Percentiles rank a stretch among this genome's conserved stretches.
Evolutionary conservation across 2,888 invertebrate species (phyloP).

Genomic region (Cantharis rufa): DNA sequence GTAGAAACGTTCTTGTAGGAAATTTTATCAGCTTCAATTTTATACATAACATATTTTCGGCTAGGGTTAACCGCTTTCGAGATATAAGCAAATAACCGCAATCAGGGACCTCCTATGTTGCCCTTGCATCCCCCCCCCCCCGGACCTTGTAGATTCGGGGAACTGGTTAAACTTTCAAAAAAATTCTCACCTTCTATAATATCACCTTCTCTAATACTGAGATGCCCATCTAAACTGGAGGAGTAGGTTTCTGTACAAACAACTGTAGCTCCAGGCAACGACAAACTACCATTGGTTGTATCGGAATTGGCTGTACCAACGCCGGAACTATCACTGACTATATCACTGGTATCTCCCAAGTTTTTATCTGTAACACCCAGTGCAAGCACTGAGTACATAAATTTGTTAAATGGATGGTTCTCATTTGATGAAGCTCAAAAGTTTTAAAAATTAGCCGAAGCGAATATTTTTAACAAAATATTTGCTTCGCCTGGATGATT

Average conservation of each 20-base stretch:
- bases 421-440: not conserved
- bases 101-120: no score
- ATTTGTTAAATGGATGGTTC: not conserved
- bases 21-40: no score
- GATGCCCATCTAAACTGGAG: slow-evolving; percentile 73
- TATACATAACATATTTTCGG: no score
- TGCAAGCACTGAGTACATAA: slow-evolving; percentile 50
- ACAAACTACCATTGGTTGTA: slow-evolving; percentile 76
- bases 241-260: slow-evolving; percentile 84
- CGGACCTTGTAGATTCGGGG: no score
- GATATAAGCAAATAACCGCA: no score
- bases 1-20: no score
- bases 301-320: slow-evolving; percentile 89
- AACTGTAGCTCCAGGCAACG: slow-evolving; percentile 80
- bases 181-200: slow-evolving; percentile 87
- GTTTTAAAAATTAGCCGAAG: not conserved
- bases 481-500: not conserved
- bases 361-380: slow-evolving; percentile 79
- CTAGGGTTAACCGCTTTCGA: no score
- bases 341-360: slow-evolving; percentile 86
- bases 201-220: slow-evolving; percentile 85
- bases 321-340: slow-evolving; percentile 90
- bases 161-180: no score
- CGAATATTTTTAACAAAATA: not conserved
- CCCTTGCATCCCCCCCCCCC: no score